Evolutionary conservation across 1,140 invertebrate genomes (phyloP).

Genomic region (Lutraria rhynchaena): DNA sequence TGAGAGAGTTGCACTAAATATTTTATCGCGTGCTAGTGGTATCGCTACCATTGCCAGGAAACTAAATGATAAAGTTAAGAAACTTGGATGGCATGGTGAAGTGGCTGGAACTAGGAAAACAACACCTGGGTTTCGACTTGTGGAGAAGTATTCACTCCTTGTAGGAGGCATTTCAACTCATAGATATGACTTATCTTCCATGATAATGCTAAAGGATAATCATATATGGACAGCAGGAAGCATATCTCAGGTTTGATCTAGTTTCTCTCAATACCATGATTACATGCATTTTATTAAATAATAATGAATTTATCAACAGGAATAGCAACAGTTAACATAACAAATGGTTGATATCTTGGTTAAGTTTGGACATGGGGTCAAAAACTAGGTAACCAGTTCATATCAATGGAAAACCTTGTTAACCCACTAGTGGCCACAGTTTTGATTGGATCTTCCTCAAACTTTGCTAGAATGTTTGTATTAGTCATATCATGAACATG

Average conservation of each 20-base stretch:
- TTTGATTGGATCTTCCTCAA: no score
- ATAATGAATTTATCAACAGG: no score
- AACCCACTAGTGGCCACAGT: no score
- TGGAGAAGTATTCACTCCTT: slow-evolving; percentile 83
- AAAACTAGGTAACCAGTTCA: no score
- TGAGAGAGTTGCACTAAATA: slow-evolving; percentile 82
- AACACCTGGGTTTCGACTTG: slow-evolving; percentile 83
- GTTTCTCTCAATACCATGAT: neutral
- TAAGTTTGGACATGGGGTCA: no score
- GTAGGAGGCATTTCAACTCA: slow-evolving; percentile 82
- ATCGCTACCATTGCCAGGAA: slow-evolving; percentile 80
- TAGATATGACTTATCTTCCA: slow-evolving; percentile 82
- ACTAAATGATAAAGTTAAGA: slow-evolving; percentile 66
- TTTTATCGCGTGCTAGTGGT: slow-evolving; percentile 81
- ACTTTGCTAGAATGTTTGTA: no score
- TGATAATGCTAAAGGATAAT: slow-evolving; percentile 84
- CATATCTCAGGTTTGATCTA: slow-evolving; percentile 77
- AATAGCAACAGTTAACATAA: no score
- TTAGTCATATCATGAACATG: no score
- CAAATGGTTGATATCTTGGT: no score
- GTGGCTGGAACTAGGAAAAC: slow-evolving; percentile 83
- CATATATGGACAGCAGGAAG: slow-evolving; percentile 82
- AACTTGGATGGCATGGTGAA: slow-evolving; percentile 78
- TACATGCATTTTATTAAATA: neutral
- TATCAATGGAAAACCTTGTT: no score